These are phyloP conservation scores for Microplitis mediator DNA, from an alignment of 1,140 invertebrate species.

Conservation along the genomic window DNA sequence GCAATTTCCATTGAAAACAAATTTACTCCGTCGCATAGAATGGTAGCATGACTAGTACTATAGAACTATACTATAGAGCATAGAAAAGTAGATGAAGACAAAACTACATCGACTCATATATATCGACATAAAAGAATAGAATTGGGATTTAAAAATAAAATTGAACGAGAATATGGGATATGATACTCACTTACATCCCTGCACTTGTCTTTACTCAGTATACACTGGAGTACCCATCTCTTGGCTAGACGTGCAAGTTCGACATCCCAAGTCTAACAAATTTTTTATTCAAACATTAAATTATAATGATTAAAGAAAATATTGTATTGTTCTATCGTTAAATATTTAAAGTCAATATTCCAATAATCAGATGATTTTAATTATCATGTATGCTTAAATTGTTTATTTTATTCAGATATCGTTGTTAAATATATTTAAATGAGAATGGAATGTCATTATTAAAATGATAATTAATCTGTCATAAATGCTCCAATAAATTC, in stretches of 20 bases:
- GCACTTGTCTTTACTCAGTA: conserved; percentile 64
- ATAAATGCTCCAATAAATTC: too few species aligned
- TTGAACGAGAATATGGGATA: conserved; percentile 21
- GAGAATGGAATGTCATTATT: too few species aligned
- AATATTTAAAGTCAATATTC: neutral
- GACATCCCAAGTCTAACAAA: conserved; percentile 65
- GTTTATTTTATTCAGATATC: too few species aligned
- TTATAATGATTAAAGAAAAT: neutral
- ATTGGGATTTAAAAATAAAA: conserved; percentile 38
- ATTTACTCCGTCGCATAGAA: conserved; percentile 6
- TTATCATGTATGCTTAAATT: too few species aligned
- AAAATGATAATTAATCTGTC: too few species aligned
- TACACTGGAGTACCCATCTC: conserved; percentile 69
- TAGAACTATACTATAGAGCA: neutral
- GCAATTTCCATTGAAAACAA: conserved; percentile 26
- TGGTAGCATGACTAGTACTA: neutral
- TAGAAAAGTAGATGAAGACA: neutral
- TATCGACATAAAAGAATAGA: neutral
- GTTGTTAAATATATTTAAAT: too few species aligned
- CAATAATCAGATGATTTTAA: too few species aligned
- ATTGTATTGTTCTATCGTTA: too few species aligned
- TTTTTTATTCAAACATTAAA: neutral
- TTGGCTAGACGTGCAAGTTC: conserved; percentile 67
- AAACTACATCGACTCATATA: neutral
- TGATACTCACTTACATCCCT: conserved; percentile 62